phyloP scores from a whole-genome alignment of 2,113 vertebrate species.

The Cyanoderma ruficeps region DNA sequence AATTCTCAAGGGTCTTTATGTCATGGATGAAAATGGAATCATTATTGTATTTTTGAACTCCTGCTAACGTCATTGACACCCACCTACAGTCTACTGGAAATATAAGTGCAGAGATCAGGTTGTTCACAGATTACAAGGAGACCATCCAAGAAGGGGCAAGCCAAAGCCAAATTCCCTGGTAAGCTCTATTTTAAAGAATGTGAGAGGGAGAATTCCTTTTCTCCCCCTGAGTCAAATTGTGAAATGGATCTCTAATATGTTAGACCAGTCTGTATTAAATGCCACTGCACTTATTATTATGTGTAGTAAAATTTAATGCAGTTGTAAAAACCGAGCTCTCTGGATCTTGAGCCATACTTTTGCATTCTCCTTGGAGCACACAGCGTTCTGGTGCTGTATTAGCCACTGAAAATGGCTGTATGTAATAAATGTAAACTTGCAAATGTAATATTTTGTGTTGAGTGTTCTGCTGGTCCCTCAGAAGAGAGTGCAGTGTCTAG shows the following conservation, averaged over 20 bases:
- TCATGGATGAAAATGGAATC: conserved; percentile 63
- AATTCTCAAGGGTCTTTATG: conserved; percentile 63
- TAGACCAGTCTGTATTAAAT: background rate
- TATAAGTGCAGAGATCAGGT: conserved; percentile 60
- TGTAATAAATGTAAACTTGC: background rate
- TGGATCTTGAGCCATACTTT: background rate
- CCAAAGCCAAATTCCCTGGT: conserved; percentile 53
- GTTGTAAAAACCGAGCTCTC: background rate
- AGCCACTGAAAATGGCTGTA: background rate
- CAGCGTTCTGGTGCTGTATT: background rate
- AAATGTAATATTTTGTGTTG: background rate
- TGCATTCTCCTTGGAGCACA: background rate
- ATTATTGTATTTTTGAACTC: conserved; percentile 71
- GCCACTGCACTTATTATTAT: background rate
- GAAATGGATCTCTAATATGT: background rate
- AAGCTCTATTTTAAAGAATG: conserved; percentile 50
- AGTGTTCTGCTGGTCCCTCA: background rate
- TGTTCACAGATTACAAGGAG: conserved; percentile 11
- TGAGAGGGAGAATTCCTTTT: background rate
- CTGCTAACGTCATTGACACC: conserved; percentile 71
- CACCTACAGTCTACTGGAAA: conserved; percentile 41
- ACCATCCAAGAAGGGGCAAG: conserved; percentile 32
- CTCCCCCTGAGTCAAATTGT: background rate
- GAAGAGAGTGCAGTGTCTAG: background rate
- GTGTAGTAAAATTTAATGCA: background rate